Percentiles rank a stretch among this genome's conserved stretches.
Evolutionary conservation across 1,140 invertebrate species (phyloP).

Genomic region (Steinernema khuongi): DNA sequence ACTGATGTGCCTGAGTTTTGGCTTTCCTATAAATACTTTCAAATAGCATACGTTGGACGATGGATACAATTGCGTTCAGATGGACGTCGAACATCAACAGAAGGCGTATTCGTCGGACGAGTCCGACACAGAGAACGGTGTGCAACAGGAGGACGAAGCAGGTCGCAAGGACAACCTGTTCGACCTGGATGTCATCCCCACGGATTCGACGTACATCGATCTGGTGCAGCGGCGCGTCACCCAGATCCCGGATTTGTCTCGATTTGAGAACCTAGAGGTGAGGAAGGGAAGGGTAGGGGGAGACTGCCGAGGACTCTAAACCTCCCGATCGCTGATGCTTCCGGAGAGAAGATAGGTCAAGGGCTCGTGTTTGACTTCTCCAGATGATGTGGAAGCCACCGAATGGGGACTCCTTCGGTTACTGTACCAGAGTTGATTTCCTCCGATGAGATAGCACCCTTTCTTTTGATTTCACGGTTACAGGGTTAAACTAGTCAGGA

Average conservation of each 20-base stretch:
- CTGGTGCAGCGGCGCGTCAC: neutral
- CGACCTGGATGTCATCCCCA: neutral
- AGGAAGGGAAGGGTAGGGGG: neutral
- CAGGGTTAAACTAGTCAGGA: no score
- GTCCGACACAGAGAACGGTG: neutral
- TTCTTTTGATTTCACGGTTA: no score
- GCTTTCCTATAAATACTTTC: neutral
- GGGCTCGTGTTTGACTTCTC: no score
- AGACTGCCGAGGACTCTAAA: neutral
- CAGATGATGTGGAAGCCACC: no score
- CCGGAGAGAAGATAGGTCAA: no score
- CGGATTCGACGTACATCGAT: neutral
- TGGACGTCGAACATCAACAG: no score
- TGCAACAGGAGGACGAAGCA: neutral
- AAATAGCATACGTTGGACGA: no score
- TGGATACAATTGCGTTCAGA: no score
- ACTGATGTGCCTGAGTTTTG: neutral
- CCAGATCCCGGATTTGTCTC: neutral
- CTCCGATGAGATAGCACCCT: no score
- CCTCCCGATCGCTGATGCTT: neutral
- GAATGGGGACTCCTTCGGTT: no score
- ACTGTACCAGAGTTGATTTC: no score
- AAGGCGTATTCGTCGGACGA: no score
- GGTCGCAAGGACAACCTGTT: slow-evolving; percentile 1
- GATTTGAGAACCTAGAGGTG: neutral